These are phyloP conservation scores for Apamea anceps DNA, from an alignment of 2,888 invertebrate genomes.

Conservation along the genomic window DNA sequence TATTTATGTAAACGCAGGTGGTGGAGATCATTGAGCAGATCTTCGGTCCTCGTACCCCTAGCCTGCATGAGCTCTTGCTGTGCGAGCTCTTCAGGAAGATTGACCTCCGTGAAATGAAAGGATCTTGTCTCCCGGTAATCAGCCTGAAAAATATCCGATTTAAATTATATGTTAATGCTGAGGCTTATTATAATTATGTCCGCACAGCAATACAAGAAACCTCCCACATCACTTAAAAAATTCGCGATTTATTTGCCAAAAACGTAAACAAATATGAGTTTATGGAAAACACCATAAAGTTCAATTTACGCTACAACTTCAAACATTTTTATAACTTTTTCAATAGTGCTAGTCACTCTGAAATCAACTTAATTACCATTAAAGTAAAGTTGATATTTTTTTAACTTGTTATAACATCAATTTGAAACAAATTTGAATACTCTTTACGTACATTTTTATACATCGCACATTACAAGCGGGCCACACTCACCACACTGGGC, in stretches of 20 bases:
- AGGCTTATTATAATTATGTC: not conserved
- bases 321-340: no score
- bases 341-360: no score
- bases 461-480: not conserved
- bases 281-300: no score
- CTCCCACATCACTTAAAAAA: not conserved
- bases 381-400: no score
- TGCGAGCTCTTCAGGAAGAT: conserved; percentile 97
- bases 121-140: conserved; percentile 93
- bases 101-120: conserved; percentile 96
- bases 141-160: not conserved
- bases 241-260: no score
- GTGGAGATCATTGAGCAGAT: conserved; percentile 94
- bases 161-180: not conserved
- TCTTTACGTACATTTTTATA: not conserved
- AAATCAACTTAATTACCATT: no score
- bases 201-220: not conserved
- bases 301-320: no score
- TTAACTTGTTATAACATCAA: no score
- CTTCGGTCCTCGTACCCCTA: conserved; percentile 94
- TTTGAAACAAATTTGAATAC: no score
- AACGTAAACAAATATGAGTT: no score
- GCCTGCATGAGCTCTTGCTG: conserved; percentile 94
- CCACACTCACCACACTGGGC: no score
- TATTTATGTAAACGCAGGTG: conserved; percentile 88